Evolutionary conservation across 2,113 vertebrate species (phyloP).

Genomic region (Rhombomys opimus): DNA sequence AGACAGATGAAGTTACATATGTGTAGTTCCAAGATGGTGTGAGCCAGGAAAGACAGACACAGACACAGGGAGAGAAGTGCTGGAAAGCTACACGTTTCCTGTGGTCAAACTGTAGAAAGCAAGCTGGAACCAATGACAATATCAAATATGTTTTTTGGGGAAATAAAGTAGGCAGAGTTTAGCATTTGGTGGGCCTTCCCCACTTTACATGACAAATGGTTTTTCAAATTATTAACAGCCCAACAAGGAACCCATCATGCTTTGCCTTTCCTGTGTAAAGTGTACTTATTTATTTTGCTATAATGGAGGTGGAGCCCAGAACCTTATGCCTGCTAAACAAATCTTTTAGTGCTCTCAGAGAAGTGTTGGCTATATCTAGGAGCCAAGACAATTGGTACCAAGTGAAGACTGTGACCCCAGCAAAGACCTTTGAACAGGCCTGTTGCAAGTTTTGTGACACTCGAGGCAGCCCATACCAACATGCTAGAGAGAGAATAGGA

Average conservation of each 20-base stretch:
- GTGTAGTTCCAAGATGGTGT: neutral
- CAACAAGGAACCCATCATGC: neutral
- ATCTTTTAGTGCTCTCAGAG: neutral
- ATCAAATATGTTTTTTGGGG: neutral
- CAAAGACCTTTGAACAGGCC: neutral
- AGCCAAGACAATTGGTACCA: neutral
- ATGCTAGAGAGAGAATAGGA: neutral
- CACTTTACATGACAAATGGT: neutral
- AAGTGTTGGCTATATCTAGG: neutral
- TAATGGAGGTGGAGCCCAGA: too few species aligned
- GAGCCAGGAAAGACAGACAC: neutral
- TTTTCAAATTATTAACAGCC: neutral
- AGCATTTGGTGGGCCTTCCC: too few species aligned
- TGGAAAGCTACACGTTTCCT: neutral
- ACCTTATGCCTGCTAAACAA: too few species aligned
- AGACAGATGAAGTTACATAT: neutral
- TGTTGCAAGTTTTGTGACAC: neutral
- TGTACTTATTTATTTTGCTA: neutral
- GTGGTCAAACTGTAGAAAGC: neutral
- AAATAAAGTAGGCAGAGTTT: neutral
- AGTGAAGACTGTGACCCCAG: neutral
- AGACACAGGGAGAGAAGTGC: neutral
- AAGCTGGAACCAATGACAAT: neutral
- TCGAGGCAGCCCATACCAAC: neutral
- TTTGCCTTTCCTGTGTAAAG: neutral